These are phyloP conservation scores for Dipodomys ordii DNA, from an alignment of 2,113 vertebrate species.

Conservation along the genomic window DNA sequence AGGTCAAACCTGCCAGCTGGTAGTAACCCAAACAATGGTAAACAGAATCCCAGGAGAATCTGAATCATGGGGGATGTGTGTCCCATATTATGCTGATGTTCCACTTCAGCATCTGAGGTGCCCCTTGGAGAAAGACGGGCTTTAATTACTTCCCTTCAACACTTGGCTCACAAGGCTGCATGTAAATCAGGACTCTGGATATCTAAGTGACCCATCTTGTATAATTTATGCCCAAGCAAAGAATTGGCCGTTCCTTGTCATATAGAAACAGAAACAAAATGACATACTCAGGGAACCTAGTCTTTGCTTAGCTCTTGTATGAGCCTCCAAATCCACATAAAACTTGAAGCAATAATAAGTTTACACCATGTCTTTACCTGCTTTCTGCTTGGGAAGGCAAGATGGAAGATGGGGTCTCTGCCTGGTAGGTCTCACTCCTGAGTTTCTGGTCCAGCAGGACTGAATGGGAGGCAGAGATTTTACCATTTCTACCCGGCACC, in stretches of 20 bases:
- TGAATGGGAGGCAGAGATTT: not conserved
- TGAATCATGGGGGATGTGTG: not conserved
- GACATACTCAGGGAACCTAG: not conserved
- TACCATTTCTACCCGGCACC: not conserved
- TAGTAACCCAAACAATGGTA: not conserved
- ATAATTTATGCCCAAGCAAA: not conserved
- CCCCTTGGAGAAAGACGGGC: not conserved
- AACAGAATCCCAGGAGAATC: not conserved
- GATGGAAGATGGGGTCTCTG: not conserved
- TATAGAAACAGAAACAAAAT: conserved; percentile 10
- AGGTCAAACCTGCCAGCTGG: not conserved
- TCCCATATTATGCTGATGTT: too few relatives aligned
- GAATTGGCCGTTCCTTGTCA: not conserved
- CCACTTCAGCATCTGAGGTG: not conserved
- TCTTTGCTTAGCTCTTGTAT: conserved; percentile 8
- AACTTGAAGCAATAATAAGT: not conserved
- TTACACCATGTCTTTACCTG: not conserved
- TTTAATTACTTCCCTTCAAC: not conserved
- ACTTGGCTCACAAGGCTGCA: not conserved
- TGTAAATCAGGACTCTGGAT: not conserved
- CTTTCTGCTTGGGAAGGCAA: not conserved
- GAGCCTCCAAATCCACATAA: not conserved
- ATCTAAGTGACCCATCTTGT: not conserved
- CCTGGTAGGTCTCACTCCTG: not conserved
- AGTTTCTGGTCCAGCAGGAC: conserved; percentile 1